Percentiles rank a stretch among this genome's conserved stretches.
Evolutionary conservation across 2,888 invertebrate species (phyloP).

Genomic region (Nemapogon koenigi): DNA sequence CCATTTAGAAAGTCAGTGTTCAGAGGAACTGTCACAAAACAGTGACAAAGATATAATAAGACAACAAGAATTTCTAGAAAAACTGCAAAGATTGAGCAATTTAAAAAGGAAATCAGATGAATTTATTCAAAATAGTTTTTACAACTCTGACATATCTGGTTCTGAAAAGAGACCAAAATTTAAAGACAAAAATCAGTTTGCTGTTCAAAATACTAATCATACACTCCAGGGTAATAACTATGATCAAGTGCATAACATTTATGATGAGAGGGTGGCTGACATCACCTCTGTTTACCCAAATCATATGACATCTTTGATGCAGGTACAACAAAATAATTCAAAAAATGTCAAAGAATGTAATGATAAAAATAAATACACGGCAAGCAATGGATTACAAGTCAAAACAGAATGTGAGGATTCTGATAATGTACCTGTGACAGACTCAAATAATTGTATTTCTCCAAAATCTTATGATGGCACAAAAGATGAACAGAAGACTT

Average conservation of each 20-base stretch:
- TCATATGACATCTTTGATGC: conserved; percentile 17
- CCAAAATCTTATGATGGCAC: conserved; percentile 39
- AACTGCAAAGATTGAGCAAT: conserved; percentile 46
- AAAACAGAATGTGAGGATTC: conserved; percentile 52
- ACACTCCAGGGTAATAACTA: conserved; percentile 31
- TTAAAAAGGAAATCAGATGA: conserved; percentile 58
- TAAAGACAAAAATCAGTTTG: conserved; percentile 38
- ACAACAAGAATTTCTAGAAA: conserved; percentile 51
- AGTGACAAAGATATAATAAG: conserved; percentile 38
- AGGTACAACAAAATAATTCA: conserved; percentile 25
- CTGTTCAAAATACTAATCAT: conserved; percentile 29
- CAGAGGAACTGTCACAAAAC: conserved; percentile 32
- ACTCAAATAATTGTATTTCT: conserved; percentile 46
- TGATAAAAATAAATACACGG: conserved; percentile 36
- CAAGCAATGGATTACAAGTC: too few species aligned
- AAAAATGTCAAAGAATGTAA: conserved; percentile 25
- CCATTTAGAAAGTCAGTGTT: conserved; percentile 25
- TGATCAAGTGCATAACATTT: conserved; percentile 40
- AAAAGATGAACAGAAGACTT: conserved; percentile 40
- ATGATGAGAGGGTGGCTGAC: conserved; percentile 43
- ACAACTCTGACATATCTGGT: conserved; percentile 33
- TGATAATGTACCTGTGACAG: conserved; percentile 49
- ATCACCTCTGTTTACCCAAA: conserved; percentile 36
- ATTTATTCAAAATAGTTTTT: conserved; percentile 48
- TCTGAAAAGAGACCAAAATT: conserved; percentile 48